These are phyloP conservation scores for Anas bahamensis DNA, from an alignment of 2,797 vertebrate species.

Conservation along the genomic window DNA sequence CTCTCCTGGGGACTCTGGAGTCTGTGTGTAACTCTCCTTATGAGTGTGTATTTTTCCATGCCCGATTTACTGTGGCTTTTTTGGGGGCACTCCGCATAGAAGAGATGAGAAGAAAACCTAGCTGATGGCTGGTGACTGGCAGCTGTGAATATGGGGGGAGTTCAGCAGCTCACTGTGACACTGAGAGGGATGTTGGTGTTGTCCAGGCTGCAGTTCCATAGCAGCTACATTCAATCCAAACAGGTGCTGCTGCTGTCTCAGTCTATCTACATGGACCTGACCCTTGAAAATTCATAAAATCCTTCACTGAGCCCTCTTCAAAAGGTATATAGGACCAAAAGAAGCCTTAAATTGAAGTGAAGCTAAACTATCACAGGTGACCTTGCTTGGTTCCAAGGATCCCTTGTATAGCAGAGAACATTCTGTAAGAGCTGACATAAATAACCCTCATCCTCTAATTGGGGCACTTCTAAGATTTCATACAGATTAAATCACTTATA, in stretches of 20 bases:
- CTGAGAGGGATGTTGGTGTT: background rate
- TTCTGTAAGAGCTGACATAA: background rate
- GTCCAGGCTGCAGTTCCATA: background rate
- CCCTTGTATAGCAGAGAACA: background rate
- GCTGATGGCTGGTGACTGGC: background rate
- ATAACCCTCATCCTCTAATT: background rate
- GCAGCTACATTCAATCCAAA: background rate
- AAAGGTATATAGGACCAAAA: background rate
- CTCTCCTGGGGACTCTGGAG: slow-evolving; percentile 29
- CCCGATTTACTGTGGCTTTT: slow-evolving; percentile 44
- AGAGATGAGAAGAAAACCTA: slow-evolving; percentile 8
- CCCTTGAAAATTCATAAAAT: background rate
- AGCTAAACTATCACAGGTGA: background rate
- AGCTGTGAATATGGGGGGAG: background rate
- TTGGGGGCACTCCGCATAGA: background rate
- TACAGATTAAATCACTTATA: background rate
- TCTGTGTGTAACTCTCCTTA: slow-evolving; percentile 35
- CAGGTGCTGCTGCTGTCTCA: background rate
- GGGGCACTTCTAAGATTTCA: background rate
- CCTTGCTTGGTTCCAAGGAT: background rate
- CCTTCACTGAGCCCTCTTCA: background rate
- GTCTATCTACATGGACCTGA: background rate
- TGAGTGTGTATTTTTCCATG: slow-evolving; percentile 16
- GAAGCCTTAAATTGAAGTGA: background rate
- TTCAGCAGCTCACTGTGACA: background rate